Base-by-base conservation (phyloP, 2,113 vertebrate genomes). In the Semicossyphus pulcher region DNA sequence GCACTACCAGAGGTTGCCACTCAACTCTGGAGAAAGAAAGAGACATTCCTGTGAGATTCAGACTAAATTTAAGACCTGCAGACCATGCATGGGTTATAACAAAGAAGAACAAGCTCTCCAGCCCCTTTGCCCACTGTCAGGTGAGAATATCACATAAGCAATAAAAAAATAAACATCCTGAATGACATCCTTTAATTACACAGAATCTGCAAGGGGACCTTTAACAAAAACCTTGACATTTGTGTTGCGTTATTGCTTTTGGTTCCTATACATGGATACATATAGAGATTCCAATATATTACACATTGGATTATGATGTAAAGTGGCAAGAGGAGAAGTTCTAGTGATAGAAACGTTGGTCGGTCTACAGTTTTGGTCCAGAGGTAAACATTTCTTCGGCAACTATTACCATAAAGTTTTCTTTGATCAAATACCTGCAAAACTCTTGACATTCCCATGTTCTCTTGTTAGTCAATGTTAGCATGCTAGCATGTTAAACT, bases 1-100 rank as follows among this genome's bases (percentile, higher is more conserved):
- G 36, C 68, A 25, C 66, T 29, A 81, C 71, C 72, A 83, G 66
- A 81, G 80, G 74, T 80, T 88, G 79, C 79, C 84, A 86, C 74
- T 90, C 81, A 84, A 65, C 47, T 45, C 62, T 82, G 64, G 66
- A 83, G 60, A 72, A 48, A 37, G 25, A 80, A 34, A 63, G 65
- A 61, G 67, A 66, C 68, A 65, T 72, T 85, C 60, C 74, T 5
- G 5, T 73, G 72, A 29, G 61, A 77, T 64, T 52, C 64, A 41
- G 66, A 68, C 28, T 41, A 57, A 70, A 76, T 59, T 32, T 31
- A 16, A 75, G 23, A 62, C 15, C 44, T 25, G 58, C 37, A 68
- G 52, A 61, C 41, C 39, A 60, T 6, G 53, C 42, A 42, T 15
- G 39, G 28, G 39, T 57, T 37, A 42, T 36, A 71, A 53, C 54